phyloP scores from a whole-genome alignment of 2,888 invertebrate genomes.

The Dromius quadrimaculatus region DNA sequence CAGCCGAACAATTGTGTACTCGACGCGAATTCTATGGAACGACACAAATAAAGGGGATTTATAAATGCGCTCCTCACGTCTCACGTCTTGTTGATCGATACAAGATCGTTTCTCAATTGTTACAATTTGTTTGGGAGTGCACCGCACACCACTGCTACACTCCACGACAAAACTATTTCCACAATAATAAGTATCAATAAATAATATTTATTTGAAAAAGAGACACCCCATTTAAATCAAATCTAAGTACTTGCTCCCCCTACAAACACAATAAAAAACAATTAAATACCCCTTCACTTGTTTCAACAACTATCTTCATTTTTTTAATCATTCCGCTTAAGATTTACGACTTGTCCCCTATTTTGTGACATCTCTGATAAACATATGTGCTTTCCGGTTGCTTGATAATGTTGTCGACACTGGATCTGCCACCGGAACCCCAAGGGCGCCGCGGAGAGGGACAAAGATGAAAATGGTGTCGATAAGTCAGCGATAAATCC shows the following conservation, averaged over 20 bases:
- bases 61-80: constrained; percentile 51
- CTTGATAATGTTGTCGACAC: constrained; percentile 44
- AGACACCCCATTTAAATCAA: constrained; percentile 41
- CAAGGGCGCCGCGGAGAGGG: constrained; percentile 5
- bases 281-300: constrained; percentile 4
- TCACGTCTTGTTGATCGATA: constrained; percentile 46
- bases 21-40: constrained; percentile 54
- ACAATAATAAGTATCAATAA: constrained; percentile 7
- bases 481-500: constrained; percentile 48
- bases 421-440: constrained; percentile 35
- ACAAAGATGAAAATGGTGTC: constrained; percentile 43
- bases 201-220: constrained; percentile 10
- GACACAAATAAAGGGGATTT: constrained; percentile 53
- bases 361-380: constrained; percentile 39
- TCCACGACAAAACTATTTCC: constrained; percentile 25
- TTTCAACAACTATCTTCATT: constrained; percentile 27
- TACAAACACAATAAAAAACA: not conserved
- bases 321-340: constrained; percentile 10
- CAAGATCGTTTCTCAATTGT: constrained; percentile 56
- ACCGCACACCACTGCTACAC: constrained; percentile 42
- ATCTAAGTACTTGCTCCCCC: not conserved
- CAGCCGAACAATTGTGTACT: constrained; percentile 59
- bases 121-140: constrained; percentile 54
- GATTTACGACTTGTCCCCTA: constrained; percentile 31
- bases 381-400: constrained; percentile 49